phyloP scores from a whole-genome alignment of 1,140 invertebrate species.

The Mya arenaria region DNA sequence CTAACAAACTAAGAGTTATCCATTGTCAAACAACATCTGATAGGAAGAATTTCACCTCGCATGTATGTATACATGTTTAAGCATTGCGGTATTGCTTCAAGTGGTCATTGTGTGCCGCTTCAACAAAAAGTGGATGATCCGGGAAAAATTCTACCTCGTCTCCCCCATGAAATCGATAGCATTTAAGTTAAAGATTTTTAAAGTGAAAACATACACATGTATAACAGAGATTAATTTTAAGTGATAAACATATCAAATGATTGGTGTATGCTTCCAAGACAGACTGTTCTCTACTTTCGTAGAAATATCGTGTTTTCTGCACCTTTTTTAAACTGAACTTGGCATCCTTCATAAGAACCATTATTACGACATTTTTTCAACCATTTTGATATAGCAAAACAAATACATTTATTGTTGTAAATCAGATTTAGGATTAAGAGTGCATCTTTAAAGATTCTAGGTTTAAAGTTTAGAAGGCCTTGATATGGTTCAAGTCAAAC shows the following conservation, averaged over 20 bases:
- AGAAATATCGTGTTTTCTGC: too few relatives aligned
- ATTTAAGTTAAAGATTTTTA: conserved; percentile 23
- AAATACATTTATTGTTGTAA: too few relatives aligned
- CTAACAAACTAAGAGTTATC: conserved; percentile 22
- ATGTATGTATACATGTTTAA: conserved; percentile 48
- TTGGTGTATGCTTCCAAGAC: too few relatives aligned
- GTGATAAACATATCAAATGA: too few relatives aligned
- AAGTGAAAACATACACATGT: conserved; percentile 37
- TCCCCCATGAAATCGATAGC: conserved; percentile 36
- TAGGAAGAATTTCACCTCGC: conserved; percentile 33
- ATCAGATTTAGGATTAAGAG: too few relatives aligned
- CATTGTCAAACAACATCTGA: conserved; percentile 48
- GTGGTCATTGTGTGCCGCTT: conserved; percentile 51
- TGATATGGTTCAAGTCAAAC: conserved; percentile 47
- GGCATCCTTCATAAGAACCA: too few relatives aligned
- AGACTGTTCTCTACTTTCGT: too few relatives aligned
- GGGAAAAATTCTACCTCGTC: conserved; percentile 27
- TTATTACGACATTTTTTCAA: too few relatives aligned
- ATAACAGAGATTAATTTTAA: too few relatives aligned
- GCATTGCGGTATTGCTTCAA: conserved; percentile 51
- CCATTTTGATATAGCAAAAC: too few relatives aligned
- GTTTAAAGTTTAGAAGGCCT: conserved; percentile 32
- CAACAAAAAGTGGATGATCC: conserved; percentile 52
- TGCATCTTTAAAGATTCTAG: conserved; percentile 40
- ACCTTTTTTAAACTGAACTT: too few relatives aligned